Base-by-base conservation (phyloP, 2,113 vertebrate species). In the Channa maculata region DNA sequence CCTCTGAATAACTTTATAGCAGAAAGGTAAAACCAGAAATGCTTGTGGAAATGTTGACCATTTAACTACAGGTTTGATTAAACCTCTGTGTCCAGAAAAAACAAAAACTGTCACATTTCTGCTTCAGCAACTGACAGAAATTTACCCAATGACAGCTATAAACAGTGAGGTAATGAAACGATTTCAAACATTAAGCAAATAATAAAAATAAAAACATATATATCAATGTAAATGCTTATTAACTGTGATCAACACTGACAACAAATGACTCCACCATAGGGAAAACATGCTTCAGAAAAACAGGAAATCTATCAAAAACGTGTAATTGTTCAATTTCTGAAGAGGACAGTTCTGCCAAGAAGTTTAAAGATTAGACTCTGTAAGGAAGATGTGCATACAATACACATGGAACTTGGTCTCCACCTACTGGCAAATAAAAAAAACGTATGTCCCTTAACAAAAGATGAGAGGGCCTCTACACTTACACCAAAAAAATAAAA, bases 381-480 rank as follows among this genome's bases (percentile, higher is more conserved):
- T 64, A 59, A 63, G 62, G 49, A 74, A 13, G 49, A 48, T 66
- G 39, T 69, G 75, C 34, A 44, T 66, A 44, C 8, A 67, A 62
- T 54, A 77, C 82, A 76, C 70, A 75, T 89, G 82, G 92, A 92
- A 79, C 91, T 92, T 88, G 87, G 88, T 86, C 92, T 93, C 94
- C 94, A 94, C 90, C 94, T 95, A 92, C 91, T 94, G 94, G 93
- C 79, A 79, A 89, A 86, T 71, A 63, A 74, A 71, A 71, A 88
- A 84, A 83, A 67, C 14, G 24, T 55, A 62, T 73, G 78, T 2
- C 50, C 45, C 15, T 79, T 38, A 57, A 66, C 66, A 71, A 55
- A 52, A 52, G 48, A 77, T 37, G 11, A 52, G 63, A 7, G 3
- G 57, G 14, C 51, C 8, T 75, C 3, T 71, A n/a, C 59, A 33